Conservation (phyloP, 2,113 vertebrate genomes). For the Gallinago paraguaiae region DNA sequence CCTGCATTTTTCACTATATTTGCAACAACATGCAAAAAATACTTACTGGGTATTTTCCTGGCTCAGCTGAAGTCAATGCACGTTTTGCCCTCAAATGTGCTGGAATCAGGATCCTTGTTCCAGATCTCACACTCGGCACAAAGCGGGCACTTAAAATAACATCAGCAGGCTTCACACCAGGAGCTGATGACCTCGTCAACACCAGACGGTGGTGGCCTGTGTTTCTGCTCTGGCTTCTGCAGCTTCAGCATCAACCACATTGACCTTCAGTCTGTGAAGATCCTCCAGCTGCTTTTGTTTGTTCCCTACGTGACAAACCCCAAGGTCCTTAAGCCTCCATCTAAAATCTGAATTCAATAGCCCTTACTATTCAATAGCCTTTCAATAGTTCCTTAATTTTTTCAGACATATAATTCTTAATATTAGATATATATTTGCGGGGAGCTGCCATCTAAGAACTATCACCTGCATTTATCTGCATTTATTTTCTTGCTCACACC, state of each 20-base stretch:
- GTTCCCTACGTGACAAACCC: neutral
- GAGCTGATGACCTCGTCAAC: neutral
- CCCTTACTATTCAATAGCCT: neutral
- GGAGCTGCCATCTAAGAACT: neutral
- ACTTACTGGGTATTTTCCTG: neutral
- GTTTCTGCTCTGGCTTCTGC: neutral
- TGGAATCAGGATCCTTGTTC: neutral
- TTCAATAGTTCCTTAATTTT: neutral
- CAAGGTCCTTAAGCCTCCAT: neutral
- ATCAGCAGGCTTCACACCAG: neutral
- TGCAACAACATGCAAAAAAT: neutral
- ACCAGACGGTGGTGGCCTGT: neutral
- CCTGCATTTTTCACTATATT: neutral
- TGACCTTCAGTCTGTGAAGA: neutral
- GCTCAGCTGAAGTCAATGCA: neutral
- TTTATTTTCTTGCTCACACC: neutral
- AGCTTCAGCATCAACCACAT: neutral
- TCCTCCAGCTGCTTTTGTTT: neutral
- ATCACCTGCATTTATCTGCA: neutral
- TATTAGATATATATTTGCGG: neutral
- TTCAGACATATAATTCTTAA: neutral
- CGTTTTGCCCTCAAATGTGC: neutral
- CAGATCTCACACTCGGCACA: neutral
- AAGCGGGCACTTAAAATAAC: neutral
- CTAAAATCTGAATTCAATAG: neutral